Base-by-base conservation (phyloP, 2,888 invertebrate genomes). In the Sesia bembeciformis region DNA sequence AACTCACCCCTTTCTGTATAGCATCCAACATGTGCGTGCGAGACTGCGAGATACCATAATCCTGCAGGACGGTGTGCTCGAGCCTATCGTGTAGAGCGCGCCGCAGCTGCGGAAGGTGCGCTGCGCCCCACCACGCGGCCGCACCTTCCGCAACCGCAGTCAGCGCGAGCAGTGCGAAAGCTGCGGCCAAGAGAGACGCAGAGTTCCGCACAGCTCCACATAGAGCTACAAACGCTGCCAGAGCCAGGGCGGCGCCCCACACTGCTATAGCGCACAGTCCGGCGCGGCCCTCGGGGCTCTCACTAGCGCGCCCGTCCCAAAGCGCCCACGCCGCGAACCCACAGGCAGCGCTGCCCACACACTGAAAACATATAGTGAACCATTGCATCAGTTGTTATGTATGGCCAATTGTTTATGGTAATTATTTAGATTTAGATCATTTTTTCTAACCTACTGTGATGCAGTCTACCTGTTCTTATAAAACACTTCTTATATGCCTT, bases 41-140 rank as follows among this genome's bases (percentile, higher is more conserved):
- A 55, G 81, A 67, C 53, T 64, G 70, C 61, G 74, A 63, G 51
- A 62, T 63, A 52, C 84, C 86, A 67, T 88, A 87, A 64, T 88
- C 84, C 57, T 62, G 62, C 43, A 70, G 69, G 62, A 88, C 72
- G 49, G 67, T 62, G 57, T 62, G 56, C 67, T 65, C 69, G 63
- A 80, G 61, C 66, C 74, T 57, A 72, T 78, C 56, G 61, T 65
- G 59, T 38, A 83, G 72, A 61, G 76, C 78, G 40, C 58, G 66
- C 8, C 74, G 75, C 69, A 87, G 78, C 66, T 70, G 75, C 53
- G 77, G 78, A 58, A 71, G 65, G 68, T 87, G 87, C 62, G 80
- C 78, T 38, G 84, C 81, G 64, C 83, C 88, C 88, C 88, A 87
- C 75, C 81, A 81, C 46, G 77, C 87, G 49, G 84, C 87, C 49